phyloP scores from a whole-genome alignment of 1,140 invertebrate species.

The Magallana gigas region DNA sequence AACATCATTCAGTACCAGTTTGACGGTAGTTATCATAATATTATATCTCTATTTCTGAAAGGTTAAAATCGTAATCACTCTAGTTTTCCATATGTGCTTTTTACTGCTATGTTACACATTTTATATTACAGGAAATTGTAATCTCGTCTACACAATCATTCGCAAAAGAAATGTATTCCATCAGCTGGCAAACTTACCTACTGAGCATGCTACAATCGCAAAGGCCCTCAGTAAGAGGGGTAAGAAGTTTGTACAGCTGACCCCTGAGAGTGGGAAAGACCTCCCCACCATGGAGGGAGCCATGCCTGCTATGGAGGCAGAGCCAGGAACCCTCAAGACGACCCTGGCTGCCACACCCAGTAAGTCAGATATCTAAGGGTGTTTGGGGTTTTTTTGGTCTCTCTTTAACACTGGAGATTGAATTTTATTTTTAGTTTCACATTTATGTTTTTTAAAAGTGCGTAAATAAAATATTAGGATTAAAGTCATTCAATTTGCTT shows the following conservation, averaged over 20 bases:
- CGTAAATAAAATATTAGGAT: too few relatives aligned
- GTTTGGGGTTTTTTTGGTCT: too few relatives aligned
- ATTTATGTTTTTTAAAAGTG: too few relatives aligned
- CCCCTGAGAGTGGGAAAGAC: slow-evolving; percentile 63
- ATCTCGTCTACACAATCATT: slow-evolving; percentile 99
- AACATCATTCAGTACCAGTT: slow-evolving; percentile 99
- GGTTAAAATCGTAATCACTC: too few relatives aligned
- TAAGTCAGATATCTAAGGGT: slow-evolving; percentile 70
- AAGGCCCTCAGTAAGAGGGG: slow-evolving; percentile 88
- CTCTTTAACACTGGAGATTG: too few relatives aligned
- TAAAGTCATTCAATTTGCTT: too few relatives aligned
- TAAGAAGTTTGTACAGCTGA: slow-evolving; percentile 77
- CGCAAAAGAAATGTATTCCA: slow-evolving; percentile 98
- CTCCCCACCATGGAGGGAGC: slow-evolving; percentile 90
- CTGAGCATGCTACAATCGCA: slow-evolving; percentile 92
- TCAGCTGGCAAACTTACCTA: slow-evolving; percentile 95
- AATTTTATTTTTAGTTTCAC: too few relatives aligned
- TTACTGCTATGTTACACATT: not conserved
- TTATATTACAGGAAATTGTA: slow-evolving; percentile 89
- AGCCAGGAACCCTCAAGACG: slow-evolving; percentile 87
- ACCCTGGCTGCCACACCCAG: slow-evolving; percentile 92
- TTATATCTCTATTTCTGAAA: not conserved
- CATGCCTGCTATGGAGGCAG: slow-evolving; percentile 87
- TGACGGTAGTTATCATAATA: slow-evolving; percentile 87
- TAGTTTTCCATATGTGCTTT: not conserved